These are phyloP conservation scores for Philhelius pedissequus DNA, from an alignment of 2,888 invertebrate species.

Conservation along the genomic window DNA sequence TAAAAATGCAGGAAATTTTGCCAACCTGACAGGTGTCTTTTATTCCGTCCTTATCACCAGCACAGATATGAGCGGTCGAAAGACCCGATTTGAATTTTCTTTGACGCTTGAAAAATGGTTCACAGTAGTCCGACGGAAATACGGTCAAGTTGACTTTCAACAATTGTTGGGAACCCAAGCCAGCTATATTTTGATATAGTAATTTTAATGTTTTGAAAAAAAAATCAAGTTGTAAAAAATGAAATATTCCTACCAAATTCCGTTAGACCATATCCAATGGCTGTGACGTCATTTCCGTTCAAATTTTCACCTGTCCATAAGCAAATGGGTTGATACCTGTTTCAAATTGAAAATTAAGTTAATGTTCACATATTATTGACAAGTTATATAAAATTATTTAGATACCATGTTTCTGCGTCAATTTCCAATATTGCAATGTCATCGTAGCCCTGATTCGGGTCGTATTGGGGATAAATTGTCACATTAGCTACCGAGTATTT, in stretches of 20 bases:
- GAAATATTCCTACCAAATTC: conserved; percentile 30
- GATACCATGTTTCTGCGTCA: neutral
- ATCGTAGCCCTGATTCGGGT: conserved; percentile 12
- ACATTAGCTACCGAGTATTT: neutral
- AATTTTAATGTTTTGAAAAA: too few relatives aligned
- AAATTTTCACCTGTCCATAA: neutral
- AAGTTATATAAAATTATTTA: too few relatives aligned
- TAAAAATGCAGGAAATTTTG: too few relatives aligned
- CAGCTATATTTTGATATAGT: neutral
- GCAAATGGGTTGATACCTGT: neutral
- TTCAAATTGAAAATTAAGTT: neutral
- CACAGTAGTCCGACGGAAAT: neutral
- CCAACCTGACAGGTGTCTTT: conserved; percentile 70
- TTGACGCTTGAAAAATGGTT: neutral
- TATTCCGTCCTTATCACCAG: conserved; percentile 69
- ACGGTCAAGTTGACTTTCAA: conserved; percentile 17
- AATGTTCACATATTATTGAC: neutral
- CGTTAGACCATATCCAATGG: conserved; percentile 33
- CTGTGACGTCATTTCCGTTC: neutral
- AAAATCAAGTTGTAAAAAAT: too few relatives aligned
- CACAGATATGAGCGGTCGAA: conserved; percentile 71
- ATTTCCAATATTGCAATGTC: conserved; percentile 47
- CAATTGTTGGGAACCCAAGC: neutral
- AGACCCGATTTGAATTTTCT: conserved; percentile 62
- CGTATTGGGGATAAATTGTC: conserved; percentile 17